Percentiles rank a stretch among this genome's conserved stretches.
These are phyloP conservation scores for Anabacerthia variegaticeps DNA, from an alignment of 2,797 vertebrate genomes.

Conservation along the genomic window DNA sequence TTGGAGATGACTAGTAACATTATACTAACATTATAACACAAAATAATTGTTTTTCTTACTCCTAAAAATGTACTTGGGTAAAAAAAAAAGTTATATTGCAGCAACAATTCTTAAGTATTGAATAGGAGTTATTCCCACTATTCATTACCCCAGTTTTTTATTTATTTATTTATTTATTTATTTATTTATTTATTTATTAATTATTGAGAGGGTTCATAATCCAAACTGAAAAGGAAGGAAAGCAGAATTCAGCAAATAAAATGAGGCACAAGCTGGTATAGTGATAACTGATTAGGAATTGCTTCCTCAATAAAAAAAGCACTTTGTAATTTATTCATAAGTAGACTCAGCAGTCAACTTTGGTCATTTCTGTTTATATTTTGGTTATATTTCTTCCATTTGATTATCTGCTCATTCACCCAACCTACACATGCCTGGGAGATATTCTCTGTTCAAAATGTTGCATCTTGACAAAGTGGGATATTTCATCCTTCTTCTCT, in stretches of 20 bases:
- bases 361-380: slow-evolving; percentile 4
- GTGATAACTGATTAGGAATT: neutral
- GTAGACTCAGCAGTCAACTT: slow-evolving; percentile 6
- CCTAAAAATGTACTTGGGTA: neutral
- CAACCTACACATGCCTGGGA: neutral
- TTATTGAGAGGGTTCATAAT: neutral
- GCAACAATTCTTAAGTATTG: neutral
- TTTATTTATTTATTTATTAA: neutral
- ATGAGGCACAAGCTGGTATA: neutral
- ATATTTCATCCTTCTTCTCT: neutral
- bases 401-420: slow-evolving; percentile 19
- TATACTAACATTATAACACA: too few relatives aligned
- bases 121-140: neutral
- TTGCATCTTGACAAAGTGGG: neutral
- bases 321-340: slow-evolving; percentile 38
- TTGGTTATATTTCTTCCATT: neutral
- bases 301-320: neutral
- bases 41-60: neutral
- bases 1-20: neutral
- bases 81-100: neutral
- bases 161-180: neutral
- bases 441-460: neutral
- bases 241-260: neutral
- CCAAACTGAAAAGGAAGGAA: neutral
- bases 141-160: neutral